Conservation (phyloP, 1,140 invertebrate genomes). For the Gonatopus flavifemur region DNA sequence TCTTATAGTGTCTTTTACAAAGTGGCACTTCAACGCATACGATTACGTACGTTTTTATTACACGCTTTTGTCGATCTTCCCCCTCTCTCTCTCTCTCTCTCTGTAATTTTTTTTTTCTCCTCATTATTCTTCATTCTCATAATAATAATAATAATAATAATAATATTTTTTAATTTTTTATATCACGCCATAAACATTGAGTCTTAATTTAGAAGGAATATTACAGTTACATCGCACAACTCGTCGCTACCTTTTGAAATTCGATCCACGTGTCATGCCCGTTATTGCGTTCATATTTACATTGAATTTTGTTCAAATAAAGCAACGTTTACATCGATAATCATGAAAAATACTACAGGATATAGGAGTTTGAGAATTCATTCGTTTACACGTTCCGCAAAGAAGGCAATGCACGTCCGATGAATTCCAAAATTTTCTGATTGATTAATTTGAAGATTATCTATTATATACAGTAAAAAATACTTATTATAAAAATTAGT, state of each 20-base stretch:
- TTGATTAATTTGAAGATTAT: slow-evolving; percentile 38
- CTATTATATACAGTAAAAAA: slow-evolving; percentile 41
- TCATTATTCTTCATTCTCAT: too few relatives aligned
- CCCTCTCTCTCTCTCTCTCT: slow-evolving; percentile 1
- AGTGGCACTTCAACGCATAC: slow-evolving; percentile 37
- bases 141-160: too few relatives aligned
- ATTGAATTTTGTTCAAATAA: slow-evolving; percentile 17
- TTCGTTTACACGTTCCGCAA: background rate
- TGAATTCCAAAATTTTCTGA: slow-evolving; percentile 46
- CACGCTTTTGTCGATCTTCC: slow-evolving; percentile 3
- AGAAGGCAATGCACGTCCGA: slow-evolving; percentile 12
- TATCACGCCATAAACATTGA: slow-evolving; percentile 11
- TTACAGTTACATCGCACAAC: slow-evolving; percentile 27
- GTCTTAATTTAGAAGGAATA: slow-evolving; percentile 21
- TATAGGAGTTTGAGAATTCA: background rate
- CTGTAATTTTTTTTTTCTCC: slow-evolving; percentile 1
- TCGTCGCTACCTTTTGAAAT: slow-evolving; percentile 36
- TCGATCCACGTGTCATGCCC: slow-evolving; percentile 15
- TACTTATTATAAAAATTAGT: slow-evolving; percentile 13
- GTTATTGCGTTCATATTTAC: slow-evolving; percentile 12
- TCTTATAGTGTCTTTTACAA: slow-evolving; percentile 6
- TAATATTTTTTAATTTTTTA: slow-evolving; percentile 11
- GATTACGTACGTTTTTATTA: slow-evolving; percentile 16
- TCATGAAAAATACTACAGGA: background rate
- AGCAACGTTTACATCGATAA: slow-evolving; percentile 12